A percentile compares a stretch with the other conserved stretches of the same genome.
These are phyloP conservation scores for Drosophila burlai DNA, from an alignment of 1,140 invertebrate genomes.

Conservation along the genomic window DNA sequence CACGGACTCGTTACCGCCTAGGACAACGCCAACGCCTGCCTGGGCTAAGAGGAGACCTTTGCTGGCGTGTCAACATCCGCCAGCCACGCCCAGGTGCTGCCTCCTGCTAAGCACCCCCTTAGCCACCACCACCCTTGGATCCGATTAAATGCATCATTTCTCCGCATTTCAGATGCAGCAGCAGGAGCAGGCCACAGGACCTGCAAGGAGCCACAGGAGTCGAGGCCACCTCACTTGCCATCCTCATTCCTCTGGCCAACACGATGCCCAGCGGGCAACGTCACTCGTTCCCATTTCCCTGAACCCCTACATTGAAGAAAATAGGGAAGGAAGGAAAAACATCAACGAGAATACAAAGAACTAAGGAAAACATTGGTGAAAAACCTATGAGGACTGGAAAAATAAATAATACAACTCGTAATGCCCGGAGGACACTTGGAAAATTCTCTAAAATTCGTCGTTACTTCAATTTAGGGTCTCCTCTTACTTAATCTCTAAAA, in stretches of 20 bases:
- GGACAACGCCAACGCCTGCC: constrained; percentile 56
- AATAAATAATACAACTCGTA: constrained; percentile 1
- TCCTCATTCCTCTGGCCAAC: constrained; percentile 36
- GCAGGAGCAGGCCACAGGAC: constrained; percentile 21
- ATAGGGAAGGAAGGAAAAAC: neutral
- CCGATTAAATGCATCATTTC: constrained; percentile 80
- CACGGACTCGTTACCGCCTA: constrained; percentile 45
- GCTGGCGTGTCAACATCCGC: constrained; percentile 57
- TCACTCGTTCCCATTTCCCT: constrained; percentile 22
- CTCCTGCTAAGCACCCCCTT: constrained; percentile 9
- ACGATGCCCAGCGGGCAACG: constrained; percentile 51
- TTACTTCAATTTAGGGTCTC: no score
- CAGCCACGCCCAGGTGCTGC: constrained; percentile 25
- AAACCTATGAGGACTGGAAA: neutral
- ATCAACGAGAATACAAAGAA: constrained; percentile 2
- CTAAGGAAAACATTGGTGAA: neutral
- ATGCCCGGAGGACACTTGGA: neutral
- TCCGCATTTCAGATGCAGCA: constrained; percentile 68
- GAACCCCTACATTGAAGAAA: constrained; percentile 12
- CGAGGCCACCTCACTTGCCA: constrained; percentile 45
- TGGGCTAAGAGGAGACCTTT: constrained; percentile 17
- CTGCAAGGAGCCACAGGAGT: constrained; percentile 52
- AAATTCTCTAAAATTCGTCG: neutral
- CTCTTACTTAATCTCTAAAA: no score
- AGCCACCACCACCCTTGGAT: constrained; percentile 34